Evolutionary conservation across 1,140 invertebrate genomes (phyloP), one percentile per base, ranked within the genome.

Genomic region (Atta colombica): DNA sequence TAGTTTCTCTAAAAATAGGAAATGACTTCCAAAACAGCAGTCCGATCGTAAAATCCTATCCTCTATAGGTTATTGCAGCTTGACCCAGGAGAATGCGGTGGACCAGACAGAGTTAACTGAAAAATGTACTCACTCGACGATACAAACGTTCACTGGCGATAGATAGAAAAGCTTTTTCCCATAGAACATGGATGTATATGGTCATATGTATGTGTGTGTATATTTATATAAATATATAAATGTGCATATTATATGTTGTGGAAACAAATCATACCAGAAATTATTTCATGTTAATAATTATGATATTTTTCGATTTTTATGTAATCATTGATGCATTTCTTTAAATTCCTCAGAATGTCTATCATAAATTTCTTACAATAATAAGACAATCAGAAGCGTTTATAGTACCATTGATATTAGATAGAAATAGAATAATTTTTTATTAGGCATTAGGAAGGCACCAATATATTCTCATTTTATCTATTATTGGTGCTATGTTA

Each of bases 61-160:
- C 81, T 91, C 35, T 60, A 35, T 60, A 60, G 66, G 53, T 65
- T 39, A 39, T 1, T 25, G 60, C 35, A 39, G 35, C 35, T 66
- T 63, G 69, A 45, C 16, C 25, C 16, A 2, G 58, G 68, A 81
- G 81, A 91, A 80, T 81, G 77, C 7, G 35, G 35, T 82, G 86
- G 87, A 78, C 71, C 75, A 65, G 66, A 88, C 75, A 65, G 66
- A 88, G 74, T 85, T 87, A 90, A 77, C 89, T 92, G 93, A 93
- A 93, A 93, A 93, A 94, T 93, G 92, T 90, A 90, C 78, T 63
- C 90, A 69, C 90, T 92, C 85, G 58, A 86, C 80, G 92, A 93
- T 93, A 93, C 92, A 93, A 94, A 94, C 93, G 90, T 88, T 92
- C 88, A 75, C 81, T 89, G 75, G 81, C 74, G 88, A 90, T 92